Conservation (phyloP, 1,140 invertebrate species). For the Helicoverpa armigera region DNA sequence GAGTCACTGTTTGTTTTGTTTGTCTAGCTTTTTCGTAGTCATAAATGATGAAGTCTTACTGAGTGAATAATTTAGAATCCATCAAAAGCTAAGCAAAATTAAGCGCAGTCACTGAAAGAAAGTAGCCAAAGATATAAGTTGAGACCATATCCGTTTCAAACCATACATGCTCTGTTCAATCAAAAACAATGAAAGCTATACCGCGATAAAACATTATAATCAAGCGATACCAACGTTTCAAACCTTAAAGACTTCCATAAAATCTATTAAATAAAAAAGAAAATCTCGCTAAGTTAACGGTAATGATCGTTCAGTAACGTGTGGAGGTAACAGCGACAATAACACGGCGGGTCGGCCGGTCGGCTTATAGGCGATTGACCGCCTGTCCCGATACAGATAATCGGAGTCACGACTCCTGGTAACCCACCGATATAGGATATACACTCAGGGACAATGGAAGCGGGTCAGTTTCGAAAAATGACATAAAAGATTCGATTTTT, state of each 20-base stretch:
- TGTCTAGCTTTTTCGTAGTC: neutral
- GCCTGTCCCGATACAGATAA: slow-evolving; percentile 62
- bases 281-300: slow-evolving; percentile 21
- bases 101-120: too few relatives aligned
- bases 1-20: neutral
- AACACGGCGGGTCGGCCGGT: slow-evolving; percentile 49
- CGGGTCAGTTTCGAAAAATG: too few relatives aligned
- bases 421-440: slow-evolving; percentile 32
- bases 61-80: too few relatives aligned
- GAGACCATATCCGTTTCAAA: too few relatives aligned
- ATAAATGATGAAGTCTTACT: neutral
- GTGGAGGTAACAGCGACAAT: slow-evolving; percentile 49
- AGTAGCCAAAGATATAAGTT: too few relatives aligned
- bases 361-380: slow-evolving; percentile 63
- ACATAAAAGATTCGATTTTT: too few relatives aligned
- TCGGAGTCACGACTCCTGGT: slow-evolving; percentile 59
- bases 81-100: too few relatives aligned
- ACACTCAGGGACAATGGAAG: too few relatives aligned
- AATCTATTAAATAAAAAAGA: slow-evolving; percentile 7
- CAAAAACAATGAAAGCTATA: too few relatives aligned
- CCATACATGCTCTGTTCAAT: too few relatives aligned
- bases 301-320: neutral
- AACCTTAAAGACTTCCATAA: neutral
- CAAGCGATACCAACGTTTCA: neutral
- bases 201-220: too few relatives aligned